Evolutionary conservation across 2,113 vertebrate genomes (phyloP).

Genomic region (Embiotoca jacksoni): DNA sequence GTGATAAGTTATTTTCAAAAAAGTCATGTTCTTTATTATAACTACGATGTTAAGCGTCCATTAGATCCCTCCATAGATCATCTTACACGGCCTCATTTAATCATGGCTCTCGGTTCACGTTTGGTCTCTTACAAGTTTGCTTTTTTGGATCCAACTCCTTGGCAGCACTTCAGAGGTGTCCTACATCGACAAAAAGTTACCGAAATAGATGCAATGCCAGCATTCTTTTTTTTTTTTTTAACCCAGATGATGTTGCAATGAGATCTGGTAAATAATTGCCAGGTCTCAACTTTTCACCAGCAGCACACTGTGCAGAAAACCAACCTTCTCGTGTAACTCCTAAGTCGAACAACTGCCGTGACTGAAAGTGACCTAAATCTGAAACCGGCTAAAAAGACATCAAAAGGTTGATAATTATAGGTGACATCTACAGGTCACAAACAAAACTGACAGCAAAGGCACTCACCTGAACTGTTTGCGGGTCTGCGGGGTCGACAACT

Average conservation of each 20-base stretch:
- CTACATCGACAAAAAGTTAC: not conserved
- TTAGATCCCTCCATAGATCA: too few species aligned
- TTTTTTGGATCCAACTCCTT: not conserved
- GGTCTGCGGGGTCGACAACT: constrained; percentile 93
- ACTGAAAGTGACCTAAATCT: too few species aligned
- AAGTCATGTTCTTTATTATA: too few species aligned
- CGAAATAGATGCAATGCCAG: not conserved
- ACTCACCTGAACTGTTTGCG: constrained; percentile 91
- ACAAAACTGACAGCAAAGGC: not conserved
- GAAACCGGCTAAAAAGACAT: too few species aligned
- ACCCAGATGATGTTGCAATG: not conserved
- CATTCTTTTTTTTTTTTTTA: not conserved
- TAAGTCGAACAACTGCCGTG: not conserved
- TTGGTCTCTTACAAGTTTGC: not conserved
- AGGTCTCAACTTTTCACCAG: not conserved
- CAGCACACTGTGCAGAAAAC: not conserved
- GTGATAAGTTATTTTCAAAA: too few species aligned
- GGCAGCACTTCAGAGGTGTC: not conserved
- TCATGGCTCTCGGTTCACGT: not conserved
- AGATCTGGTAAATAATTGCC: not conserved
- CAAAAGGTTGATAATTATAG: not conserved
- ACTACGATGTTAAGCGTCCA: too few species aligned
- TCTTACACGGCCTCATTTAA: too few species aligned
- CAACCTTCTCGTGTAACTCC: not conserved
- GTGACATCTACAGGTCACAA: not conserved